phyloP scores from a whole-genome alignment of 2,113 vertebrate species.

The Cyphomyrus plagiostoma region DNA sequence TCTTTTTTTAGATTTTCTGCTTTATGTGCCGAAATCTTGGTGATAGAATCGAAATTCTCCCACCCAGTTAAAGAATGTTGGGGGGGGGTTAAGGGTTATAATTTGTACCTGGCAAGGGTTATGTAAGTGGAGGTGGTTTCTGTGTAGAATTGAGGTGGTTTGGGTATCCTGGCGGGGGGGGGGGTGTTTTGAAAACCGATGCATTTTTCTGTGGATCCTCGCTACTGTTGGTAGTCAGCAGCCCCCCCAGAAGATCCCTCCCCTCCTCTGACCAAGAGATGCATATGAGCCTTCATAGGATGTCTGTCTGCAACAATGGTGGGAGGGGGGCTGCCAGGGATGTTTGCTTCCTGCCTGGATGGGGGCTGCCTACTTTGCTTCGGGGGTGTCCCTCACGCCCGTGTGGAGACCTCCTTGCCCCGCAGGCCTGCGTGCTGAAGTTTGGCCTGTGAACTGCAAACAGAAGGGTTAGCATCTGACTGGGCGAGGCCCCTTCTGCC shows the following conservation, averaged over 20 bases:
- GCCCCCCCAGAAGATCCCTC: neutral
- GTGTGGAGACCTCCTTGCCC: constrained; percentile 7
- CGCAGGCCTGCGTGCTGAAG: neutral
- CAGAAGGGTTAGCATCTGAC: constrained; percentile 8
- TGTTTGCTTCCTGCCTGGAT: constrained; percentile 47
- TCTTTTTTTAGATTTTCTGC: neutral
- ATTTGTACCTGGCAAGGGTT: neutral
- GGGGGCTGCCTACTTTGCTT: constrained; percentile 10
- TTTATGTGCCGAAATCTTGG: neutral
- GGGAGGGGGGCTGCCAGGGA: constrained; percentile 38
- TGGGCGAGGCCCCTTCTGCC: neutral
- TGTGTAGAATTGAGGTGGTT: neutral
- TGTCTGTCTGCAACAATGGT: constrained; percentile 47
- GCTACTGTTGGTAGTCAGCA: neutral
- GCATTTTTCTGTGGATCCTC: neutral
- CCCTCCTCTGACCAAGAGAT: neutral
- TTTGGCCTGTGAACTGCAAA: constrained; percentile 24
- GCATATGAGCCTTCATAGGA: constrained; percentile 19
- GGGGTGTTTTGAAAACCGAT: neutral
- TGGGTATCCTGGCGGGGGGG: neutral
- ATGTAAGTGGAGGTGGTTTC: neutral
- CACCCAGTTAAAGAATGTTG: neutral
- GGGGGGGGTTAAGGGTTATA: neutral
- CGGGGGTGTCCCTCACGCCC: constrained; percentile 53
- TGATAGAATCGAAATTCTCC: neutral